These are phyloP conservation scores for Microcebus tavaratra DNA, from an alignment of 2,113 vertebrate species.

Conservation along the genomic window DNA sequence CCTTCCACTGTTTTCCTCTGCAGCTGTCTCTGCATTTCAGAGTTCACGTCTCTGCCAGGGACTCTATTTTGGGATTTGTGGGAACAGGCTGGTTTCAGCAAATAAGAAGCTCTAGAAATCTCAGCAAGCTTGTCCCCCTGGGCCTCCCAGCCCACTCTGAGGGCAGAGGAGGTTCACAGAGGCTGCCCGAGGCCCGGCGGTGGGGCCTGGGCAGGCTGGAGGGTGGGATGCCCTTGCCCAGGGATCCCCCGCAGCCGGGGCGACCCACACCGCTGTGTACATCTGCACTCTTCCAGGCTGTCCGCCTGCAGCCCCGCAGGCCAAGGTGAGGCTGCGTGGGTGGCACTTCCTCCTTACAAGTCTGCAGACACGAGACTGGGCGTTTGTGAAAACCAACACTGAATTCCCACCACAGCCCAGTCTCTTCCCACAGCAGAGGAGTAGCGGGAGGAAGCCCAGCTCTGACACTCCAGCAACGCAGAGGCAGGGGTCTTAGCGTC, in stretches of 20 bases:
- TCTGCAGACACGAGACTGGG: background rate
- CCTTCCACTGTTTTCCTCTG: conserved; percentile 35
- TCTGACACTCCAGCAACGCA: rapidly evolving
- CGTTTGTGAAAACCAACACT: background rate
- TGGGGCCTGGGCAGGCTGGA: background rate
- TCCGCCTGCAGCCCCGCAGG: background rate
- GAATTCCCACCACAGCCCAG: rapidly evolving
- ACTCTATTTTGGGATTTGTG: conserved; percentile 77
- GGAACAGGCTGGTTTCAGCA: conserved; percentile 56
- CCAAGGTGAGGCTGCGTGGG: background rate
- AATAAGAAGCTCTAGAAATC: conserved; percentile 58
- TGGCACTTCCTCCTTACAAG: background rate
- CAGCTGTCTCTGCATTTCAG: conserved; percentile 78
- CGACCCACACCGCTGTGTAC: rapidly evolving
- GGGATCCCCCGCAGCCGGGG: background rate
- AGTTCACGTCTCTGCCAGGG: conserved; percentile 65
- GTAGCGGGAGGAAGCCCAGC: background rate
- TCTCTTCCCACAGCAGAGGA: background rate
- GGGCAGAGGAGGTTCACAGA: background rate
- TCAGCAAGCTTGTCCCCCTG: background rate
- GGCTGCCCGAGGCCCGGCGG: rapidly evolving
- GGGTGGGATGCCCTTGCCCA: background rate
- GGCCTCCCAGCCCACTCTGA: background rate
- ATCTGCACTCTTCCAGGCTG: background rate
- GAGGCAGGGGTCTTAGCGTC: rapidly evolving